phyloP scores from a whole-genome alignment of 2,797 vertebrate genomes.

The Poecilia picta region DNA sequence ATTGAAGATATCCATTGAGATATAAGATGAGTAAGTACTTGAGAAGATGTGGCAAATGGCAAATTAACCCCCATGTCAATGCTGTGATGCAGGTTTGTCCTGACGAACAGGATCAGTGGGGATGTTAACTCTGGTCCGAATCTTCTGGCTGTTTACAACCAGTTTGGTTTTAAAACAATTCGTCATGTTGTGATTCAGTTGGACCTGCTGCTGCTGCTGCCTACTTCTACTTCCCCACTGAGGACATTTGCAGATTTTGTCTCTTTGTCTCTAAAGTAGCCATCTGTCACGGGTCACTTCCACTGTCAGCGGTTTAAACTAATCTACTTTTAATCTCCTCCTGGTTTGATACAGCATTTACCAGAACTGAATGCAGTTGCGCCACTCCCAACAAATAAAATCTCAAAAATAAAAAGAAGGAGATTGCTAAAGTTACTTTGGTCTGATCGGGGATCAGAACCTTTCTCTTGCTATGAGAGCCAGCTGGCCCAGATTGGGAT shows the following conservation, averaged over 20 bases:
- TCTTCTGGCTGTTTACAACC: not conserved
- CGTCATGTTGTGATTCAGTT: not conserved
- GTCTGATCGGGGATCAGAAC: slow-evolving; percentile 1
- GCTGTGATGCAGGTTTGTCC: not conserved
- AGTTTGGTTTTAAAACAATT: not conserved
- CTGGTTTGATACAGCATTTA: not conserved
- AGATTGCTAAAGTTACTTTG: not conserved
- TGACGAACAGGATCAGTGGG: not conserved
- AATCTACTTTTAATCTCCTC: slow-evolving; percentile 1
- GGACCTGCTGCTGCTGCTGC: not conserved
- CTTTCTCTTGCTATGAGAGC: not conserved
- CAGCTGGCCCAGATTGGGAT: not conserved
- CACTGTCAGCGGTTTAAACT: slow-evolving; percentile 1
- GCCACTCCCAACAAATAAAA: not conserved
- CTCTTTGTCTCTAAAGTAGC: not conserved
- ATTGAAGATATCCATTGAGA: not conserved
- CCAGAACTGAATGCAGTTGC: not conserved
- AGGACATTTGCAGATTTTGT: not conserved
- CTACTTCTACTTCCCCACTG: not conserved
- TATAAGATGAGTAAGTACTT: not conserved
- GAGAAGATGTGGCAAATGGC: not conserved
- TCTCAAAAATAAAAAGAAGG: not conserved
- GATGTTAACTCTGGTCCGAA: not conserved
- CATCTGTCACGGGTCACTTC: slow-evolving; percentile 3
- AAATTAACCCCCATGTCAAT: not conserved